Conservation (phyloP, 2,888 invertebrate genomes). For the Lithodes maja region DNA sequence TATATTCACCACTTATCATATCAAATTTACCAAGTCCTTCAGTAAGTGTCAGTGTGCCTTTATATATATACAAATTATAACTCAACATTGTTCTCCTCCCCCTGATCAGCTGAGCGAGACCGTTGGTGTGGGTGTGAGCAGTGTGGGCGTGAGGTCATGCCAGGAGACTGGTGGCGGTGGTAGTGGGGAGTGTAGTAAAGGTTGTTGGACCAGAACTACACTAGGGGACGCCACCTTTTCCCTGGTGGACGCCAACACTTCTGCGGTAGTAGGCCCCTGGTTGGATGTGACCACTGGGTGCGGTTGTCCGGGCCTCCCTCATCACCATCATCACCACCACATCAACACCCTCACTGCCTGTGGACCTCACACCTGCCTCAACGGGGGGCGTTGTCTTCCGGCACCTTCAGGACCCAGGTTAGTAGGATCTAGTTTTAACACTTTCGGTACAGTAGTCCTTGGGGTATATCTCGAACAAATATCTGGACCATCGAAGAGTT, state of each 20-base stretch:
- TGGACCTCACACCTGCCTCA: constrained; percentile 72
- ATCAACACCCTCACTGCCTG: constrained; percentile 72
- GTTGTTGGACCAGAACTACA: constrained; percentile 42
- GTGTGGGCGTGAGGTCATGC: constrained; percentile 51
- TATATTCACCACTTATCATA: no score
- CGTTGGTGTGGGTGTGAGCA: constrained; percentile 31
- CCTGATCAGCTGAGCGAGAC: constrained; percentile 38
- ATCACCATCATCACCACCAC: neutral
- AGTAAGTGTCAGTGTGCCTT: neutral
- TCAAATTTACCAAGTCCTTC: no score
- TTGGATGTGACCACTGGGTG: constrained; percentile 53
- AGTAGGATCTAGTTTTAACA: neutral
- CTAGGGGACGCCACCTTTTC: constrained; percentile 38
- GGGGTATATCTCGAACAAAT: no score
- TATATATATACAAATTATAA: no score
- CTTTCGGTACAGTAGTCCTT: no score
- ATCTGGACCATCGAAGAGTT: no score
- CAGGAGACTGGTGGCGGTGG: constrained; percentile 34
- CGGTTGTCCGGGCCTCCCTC: constrained; percentile 32
- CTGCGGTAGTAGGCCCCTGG: constrained; percentile 61
- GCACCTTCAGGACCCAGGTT: constrained; percentile 30
- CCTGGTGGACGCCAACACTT: constrained; percentile 64
- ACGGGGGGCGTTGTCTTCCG: constrained; percentile 65
- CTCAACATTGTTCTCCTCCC: neutral
- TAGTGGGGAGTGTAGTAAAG: constrained; percentile 25